Conservation (phyloP, 2,113 vertebrate genomes). For the Myrmecophaga tridactyla region DNA sequence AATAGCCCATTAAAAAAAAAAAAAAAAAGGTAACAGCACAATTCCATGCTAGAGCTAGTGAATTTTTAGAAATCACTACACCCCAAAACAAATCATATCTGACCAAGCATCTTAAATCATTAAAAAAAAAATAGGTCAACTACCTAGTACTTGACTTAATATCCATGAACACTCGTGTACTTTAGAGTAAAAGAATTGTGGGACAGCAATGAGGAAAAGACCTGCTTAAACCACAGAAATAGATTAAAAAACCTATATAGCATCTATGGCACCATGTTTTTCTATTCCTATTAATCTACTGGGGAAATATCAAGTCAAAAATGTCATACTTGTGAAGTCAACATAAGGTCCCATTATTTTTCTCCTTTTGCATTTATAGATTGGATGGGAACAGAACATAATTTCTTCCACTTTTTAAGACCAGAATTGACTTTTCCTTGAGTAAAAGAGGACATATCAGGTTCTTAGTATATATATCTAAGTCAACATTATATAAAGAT, state of each 20-base stretch:
- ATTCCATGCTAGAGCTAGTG: not conserved
- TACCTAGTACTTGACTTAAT: not conserved
- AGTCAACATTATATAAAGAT: no score
- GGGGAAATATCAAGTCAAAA: not conserved
- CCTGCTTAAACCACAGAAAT: not conserved
- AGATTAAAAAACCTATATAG: not conserved
- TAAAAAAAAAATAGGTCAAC: not conserved
- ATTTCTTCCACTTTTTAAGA: no score
- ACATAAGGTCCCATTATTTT: not conserved
- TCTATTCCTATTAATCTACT: not conserved
- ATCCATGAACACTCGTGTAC: not conserved
- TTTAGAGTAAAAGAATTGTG: not conserved
- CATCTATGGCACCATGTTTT: not conserved
- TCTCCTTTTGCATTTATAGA: not conserved
- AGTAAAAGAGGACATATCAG: no score
- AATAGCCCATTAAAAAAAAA: accelerated
- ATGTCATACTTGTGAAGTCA: not conserved
- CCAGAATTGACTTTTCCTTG: no score
- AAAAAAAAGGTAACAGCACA: not conserved
- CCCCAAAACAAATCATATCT: not conserved
- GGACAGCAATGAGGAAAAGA: not conserved
- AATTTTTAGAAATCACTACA: slow-evolving; percentile 37
- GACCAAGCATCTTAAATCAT: not conserved
- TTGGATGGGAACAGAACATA: not conserved
- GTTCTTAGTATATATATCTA: no score